Conservation (phyloP, 2,113 vertebrate species). For the Rynchops niger region DNA sequence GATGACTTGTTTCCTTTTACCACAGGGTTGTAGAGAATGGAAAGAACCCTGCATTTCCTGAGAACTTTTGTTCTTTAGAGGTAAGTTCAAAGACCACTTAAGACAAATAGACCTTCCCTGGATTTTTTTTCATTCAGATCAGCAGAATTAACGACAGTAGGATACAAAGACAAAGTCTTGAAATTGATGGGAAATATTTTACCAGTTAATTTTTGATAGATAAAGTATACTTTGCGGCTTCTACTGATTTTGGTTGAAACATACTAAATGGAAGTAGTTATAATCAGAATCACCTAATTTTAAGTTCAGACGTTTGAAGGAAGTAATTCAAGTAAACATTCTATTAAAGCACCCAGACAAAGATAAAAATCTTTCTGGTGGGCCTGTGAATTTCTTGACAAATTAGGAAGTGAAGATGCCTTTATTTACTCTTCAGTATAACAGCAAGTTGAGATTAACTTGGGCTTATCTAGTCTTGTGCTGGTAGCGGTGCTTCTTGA, state of each 20-base stretch:
- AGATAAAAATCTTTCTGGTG: not conserved
- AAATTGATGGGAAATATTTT: not conserved
- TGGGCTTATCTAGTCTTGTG: not conserved
- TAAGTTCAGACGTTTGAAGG: not conserved
- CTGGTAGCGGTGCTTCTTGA: not conserved
- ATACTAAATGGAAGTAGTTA: not conserved
- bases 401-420: not conserved
- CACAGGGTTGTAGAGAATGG: conserved; percentile 47
- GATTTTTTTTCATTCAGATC: not conserved
- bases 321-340: not conserved
- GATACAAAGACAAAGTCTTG: not conserved
- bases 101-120: not conserved
- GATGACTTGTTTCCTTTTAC: conserved; percentile 53
- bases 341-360: not conserved
- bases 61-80: conserved; percentile 51
- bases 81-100: not conserved
- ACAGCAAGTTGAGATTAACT: not conserved
- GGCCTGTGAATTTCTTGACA: not conserved
- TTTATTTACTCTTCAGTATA: not conserved
- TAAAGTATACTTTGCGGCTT: not conserved
- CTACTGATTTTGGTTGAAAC: not conserved
- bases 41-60: conserved; percentile 53
- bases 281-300: not conserved
- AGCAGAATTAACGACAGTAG: not conserved
- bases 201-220: not conserved